These are phyloP conservation scores for Mirounga angustirostris DNA, from an alignment of 2,113 vertebrate genomes.

Conservation along the genomic window DNA sequence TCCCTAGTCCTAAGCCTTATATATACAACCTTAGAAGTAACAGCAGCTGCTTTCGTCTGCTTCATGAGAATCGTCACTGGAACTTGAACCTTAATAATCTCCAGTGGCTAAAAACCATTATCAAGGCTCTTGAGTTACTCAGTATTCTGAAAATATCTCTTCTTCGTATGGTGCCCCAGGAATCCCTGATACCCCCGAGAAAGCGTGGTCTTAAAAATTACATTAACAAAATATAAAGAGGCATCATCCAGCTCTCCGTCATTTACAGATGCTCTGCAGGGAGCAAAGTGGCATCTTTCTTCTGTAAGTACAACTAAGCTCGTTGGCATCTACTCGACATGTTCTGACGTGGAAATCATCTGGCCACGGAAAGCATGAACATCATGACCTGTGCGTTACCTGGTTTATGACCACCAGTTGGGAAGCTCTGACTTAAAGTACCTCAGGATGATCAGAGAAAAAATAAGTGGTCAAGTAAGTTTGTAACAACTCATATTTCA, in stretches of 20 bases:
- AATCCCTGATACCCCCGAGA: background rate
- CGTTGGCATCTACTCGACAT: background rate
- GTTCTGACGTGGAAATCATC: background rate
- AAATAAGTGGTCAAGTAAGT: background rate
- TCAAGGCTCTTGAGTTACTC: background rate
- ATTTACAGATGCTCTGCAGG: background rate
- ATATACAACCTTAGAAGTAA: slow-evolving; percentile 11
- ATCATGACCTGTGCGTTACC: background rate
- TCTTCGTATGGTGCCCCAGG: background rate
- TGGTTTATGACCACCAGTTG: background rate
- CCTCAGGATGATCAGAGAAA: background rate
- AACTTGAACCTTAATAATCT: slow-evolving; percentile 35
- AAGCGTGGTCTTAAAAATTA: slow-evolving; percentile 9
- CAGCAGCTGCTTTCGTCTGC: slow-evolving; percentile 23
- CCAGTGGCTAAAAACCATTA: background rate
- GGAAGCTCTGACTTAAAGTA: background rate
- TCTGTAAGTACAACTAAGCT: background rate
- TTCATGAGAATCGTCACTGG: background rate
- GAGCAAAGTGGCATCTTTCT: background rate
- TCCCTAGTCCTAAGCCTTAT: background rate
- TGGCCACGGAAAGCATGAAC: background rate
- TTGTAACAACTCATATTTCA: background rate
- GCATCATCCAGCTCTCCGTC: background rate
- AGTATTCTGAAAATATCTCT: background rate
- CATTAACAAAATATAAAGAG: background rate